Conservation (phyloP, 1,140 invertebrate species). For the Chionoecetes opilio region DNA sequence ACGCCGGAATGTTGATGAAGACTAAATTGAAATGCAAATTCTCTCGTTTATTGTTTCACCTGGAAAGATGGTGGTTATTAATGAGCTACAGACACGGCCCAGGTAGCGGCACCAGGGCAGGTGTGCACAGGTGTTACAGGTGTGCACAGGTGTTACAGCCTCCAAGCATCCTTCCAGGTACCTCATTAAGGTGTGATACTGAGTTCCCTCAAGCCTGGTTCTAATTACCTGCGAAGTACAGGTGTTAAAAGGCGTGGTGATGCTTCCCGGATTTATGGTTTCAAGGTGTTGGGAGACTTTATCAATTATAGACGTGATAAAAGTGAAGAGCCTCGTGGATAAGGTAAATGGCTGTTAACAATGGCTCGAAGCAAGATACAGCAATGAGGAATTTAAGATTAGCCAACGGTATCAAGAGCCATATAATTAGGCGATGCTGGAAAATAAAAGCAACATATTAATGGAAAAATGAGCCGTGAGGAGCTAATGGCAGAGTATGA, state of each 20-base stretch:
- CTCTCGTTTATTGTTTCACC: constrained; percentile 33
- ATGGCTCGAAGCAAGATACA: background rate
- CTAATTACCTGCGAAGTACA: background rate
- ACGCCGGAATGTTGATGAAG: background rate
- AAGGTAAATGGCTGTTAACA: background rate
- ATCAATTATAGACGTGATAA: constrained; percentile 21
- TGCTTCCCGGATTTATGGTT: background rate
- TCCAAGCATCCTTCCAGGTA: background rate
- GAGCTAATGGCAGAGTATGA: background rate
- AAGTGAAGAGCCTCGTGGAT: background rate
- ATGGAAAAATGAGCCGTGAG: constrained; percentile 17
- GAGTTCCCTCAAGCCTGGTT: background rate
- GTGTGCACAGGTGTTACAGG: background rate
- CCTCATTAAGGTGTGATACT: constrained; percentile 16
- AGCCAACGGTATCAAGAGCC: background rate
- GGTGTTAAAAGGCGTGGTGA: background rate
- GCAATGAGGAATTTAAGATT: background rate
- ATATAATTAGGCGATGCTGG: background rate
- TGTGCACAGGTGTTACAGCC: background rate
- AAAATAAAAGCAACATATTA: constrained; percentile 21
- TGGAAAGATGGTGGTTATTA: background rate
- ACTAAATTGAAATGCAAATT: background rate
- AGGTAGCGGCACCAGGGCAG: background rate
- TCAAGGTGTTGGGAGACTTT: background rate
- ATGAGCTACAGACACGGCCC: background rate